These are phyloP conservation scores for Theodoxus fluviatilis DNA, from an alignment of 2,888 invertebrate species.

Conservation along the genomic window DNA sequence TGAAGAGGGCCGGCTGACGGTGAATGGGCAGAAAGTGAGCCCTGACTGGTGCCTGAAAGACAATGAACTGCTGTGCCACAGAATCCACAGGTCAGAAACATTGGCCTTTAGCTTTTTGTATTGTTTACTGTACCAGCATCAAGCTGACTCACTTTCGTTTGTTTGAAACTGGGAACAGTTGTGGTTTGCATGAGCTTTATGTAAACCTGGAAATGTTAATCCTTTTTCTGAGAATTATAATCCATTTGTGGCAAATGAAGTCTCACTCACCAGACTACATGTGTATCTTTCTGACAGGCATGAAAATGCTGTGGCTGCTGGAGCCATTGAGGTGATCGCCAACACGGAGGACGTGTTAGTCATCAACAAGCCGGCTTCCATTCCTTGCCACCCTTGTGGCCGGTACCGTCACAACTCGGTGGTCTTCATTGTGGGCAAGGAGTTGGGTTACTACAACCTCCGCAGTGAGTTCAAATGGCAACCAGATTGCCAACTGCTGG, in stretches of 20 bases:
- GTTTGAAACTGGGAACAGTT: background rate
- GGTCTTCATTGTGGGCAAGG: constrained; percentile 93
- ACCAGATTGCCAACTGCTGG: too few relatives aligned
- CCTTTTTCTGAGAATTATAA: background rate
- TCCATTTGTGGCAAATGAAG: background rate
- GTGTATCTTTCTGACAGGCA: constrained; percentile 68
- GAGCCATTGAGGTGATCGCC: constrained; percentile 90
- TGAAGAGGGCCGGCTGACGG: constrained; percentile 43
- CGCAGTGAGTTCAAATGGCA: constrained; percentile 74
- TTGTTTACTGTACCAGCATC: background rate
- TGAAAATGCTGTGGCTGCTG: constrained; percentile 97
- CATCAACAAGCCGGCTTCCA: constrained; percentile 99
- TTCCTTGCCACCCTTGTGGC: constrained; percentile 98
- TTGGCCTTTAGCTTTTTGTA: background rate
- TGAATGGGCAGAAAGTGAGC: constrained; percentile 77
- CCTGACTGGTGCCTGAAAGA: constrained; percentile 90
- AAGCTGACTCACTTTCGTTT: background rate
- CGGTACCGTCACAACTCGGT: constrained; percentile 97
- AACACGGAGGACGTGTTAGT: constrained; percentile 99
- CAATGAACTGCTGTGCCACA: constrained; percentile 88
- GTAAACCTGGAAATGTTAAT: background rate
- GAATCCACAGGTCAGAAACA: constrained; percentile 78
- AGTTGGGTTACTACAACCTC: constrained; percentile 90
- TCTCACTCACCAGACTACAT: background rate
- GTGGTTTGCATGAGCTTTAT: background rate